These are phyloP conservation scores for Oeneis ivallda DNA, from an alignment of 2,888 invertebrate species.

Conservation along the genomic window DNA sequence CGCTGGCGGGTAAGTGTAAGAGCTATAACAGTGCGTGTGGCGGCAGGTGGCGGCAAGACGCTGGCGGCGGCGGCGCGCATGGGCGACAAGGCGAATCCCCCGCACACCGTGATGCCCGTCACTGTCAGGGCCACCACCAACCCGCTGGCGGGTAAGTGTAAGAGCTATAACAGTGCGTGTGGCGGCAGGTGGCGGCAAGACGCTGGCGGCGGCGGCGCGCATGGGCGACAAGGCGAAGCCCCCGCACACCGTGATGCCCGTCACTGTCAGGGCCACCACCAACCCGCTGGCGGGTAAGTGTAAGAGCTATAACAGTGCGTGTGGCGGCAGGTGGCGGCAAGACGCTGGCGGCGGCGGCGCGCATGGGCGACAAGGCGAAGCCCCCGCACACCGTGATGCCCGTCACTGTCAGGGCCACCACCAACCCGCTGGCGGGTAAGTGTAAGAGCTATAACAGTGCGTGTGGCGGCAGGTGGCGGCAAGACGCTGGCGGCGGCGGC, in stretches of 20 bases:
- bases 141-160: no score
- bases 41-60: conserved; percentile 91
- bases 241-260: conserved; percentile 54
- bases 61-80: conserved; percentile 89
- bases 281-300: conserved; percentile 73
- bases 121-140: conserved; percentile 69
- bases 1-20: no score
- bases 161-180: not conserved
- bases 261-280: conserved; percentile 66
- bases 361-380: conserved; percentile 81
- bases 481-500: conserved; percentile 92
- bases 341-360: conserved; percentile 90
- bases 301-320: not conserved
- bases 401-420: conserved; percentile 64
- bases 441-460: not conserved
- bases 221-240: conserved; percentile 82
- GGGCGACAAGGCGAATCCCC: conserved; percentile 79
- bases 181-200: conserved; percentile 90
- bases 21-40: not conserved
- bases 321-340: conserved; percentile 88
- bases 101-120: conserved; percentile 54
- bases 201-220: conserved; percentile 89
- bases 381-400: conserved; percentile 61
- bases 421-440: conserved; percentile 72
- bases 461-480: conserved; percentile 85